Base-by-base conservation (phyloP, 2,888 invertebrate genomes). In the Patella caerulea region DNA sequence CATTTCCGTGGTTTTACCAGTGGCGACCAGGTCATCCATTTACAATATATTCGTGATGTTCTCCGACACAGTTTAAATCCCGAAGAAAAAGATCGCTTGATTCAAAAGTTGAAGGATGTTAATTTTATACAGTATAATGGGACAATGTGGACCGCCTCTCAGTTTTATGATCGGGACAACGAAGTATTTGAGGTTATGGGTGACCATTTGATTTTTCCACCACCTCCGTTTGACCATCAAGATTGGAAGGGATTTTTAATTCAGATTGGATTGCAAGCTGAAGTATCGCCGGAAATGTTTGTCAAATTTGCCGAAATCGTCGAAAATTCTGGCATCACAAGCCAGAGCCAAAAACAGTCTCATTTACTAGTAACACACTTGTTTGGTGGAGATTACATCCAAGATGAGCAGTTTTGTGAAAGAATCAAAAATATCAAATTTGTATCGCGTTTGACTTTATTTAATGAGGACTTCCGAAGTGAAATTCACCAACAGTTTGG, bases 101-200 rank as follows among this genome's bases (percentile, higher is more conserved):
- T 81, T 54, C 65, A 76, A 15, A 74, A 79, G 34, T 74, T 88
- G 34, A 75, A 75, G 72, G 29, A 72, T 4, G 74, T 84, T 9
- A 76, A 79, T 3, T 83, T 85, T 70, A 77, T 83, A n/a, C 79
- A 77, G 54, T 75, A 70, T 45, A 79, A 82, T 59, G 85, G 84
- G 7, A 75, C 55, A 2, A 76, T 82, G 45, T 72, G 78, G 69
- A 74, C 74, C 29, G 87, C 85, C 4, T 74, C 59, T 55, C 81
- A 82, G 17, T 87, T 87, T 71, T 86, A 83, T 76, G 84, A 86
- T 75, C 83, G 83, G 1, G 76, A 83, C 14, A 80, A 83, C 45
- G 54, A 72, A 11, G 78, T 87, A 0, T 87, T 87, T 74, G 59
- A 72, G 14, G 75, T 77, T 17, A 85, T 88, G 85, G 79, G 84